These are phyloP conservation scores for Oncopodura yosiiana DNA, from an alignment of 1,140 invertebrate species.

Conservation along the genomic window DNA sequence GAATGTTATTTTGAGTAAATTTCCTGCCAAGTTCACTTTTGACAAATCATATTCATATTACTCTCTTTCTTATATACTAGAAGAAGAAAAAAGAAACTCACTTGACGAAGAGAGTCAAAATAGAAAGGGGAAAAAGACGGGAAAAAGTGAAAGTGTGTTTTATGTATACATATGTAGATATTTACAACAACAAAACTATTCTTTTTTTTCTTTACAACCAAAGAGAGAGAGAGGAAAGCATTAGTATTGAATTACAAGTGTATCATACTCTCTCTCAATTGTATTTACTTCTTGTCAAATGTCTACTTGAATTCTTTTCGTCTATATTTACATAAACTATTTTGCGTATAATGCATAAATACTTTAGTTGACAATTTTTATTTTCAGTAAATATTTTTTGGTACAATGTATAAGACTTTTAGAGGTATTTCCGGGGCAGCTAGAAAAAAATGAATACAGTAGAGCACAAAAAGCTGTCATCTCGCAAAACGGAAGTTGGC, in stretches of 20 bases:
- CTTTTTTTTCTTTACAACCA: not conserved
- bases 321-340: too few relatives aligned
- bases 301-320: too few relatives aligned
- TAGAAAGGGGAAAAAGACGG: constrained; percentile 2
- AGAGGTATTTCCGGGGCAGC: too few relatives aligned
- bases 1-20: constrained; percentile 23
- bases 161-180: not conserved
- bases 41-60: constrained; percentile 36
- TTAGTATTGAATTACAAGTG: not conserved
- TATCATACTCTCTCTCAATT: not conserved
- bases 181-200: not conserved
- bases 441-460: too few relatives aligned
- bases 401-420: too few relatives aligned
- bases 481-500: too few relatives aligned
- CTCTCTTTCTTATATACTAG: too few relatives aligned
- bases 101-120: not conserved
- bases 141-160: not conserved
- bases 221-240: constrained; percentile 1
- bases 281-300: too few relatives aligned
- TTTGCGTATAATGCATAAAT: too few relatives aligned
- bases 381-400: too few relatives aligned
- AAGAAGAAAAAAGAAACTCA: constrained; percentile 2
- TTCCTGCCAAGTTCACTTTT: constrained; percentile 33
- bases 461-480: too few relatives aligned
- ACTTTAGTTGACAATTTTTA: too few relatives aligned